Percentiles rank a stretch among this genome's conserved stretches.
Conservation (phyloP, 2,888 invertebrate genomes). For the Microctonus hyperodae region DNA sequence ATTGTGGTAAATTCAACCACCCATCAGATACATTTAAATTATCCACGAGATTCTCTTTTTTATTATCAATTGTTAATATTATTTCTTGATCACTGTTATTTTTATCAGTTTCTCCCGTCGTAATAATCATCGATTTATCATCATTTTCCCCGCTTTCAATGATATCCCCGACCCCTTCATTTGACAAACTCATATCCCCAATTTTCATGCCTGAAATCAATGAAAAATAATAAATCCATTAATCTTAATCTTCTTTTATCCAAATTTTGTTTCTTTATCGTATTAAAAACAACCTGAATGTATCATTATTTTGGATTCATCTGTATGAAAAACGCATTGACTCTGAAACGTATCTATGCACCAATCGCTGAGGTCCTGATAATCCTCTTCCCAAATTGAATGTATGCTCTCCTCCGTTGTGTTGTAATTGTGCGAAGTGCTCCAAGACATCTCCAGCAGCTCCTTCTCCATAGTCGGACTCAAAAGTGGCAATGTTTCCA, state of each 20-base stretch:
- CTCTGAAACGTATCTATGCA: slow-evolving; percentile 60
- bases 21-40: slow-evolving; percentile 37
- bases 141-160: slow-evolving; percentile 29
- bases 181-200: slow-evolving; percentile 53
- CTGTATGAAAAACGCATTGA: slow-evolving; percentile 59
- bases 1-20: slow-evolving; percentile 39
- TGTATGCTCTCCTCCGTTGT: slow-evolving; percentile 42
- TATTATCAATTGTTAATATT: slow-evolving; percentile 7
- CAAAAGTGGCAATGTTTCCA: slow-evolving; percentile 46
- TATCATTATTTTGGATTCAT: slow-evolving; percentile 55
- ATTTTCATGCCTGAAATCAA: slow-evolving; percentile 50
- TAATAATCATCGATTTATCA: slow-evolving; percentile 34
- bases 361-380: slow-evolving; percentile 74
- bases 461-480: slow-evolving; percentile 52
- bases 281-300: slow-evolving; percentile 49
- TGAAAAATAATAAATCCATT: slow-evolving; percentile 15
- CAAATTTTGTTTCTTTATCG: background rate
- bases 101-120: slow-evolving; percentile 32
- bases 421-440: slow-evolving; percentile 15
- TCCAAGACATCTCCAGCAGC: slow-evolving; percentile 43
- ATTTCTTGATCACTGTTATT: background rate
- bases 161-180: slow-evolving; percentile 45
- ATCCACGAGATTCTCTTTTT: slow-evolving; percentile 20
- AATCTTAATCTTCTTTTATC: background rate
- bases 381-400: slow-evolving; percentile 68